Percentiles rank a stretch among this genome's conserved stretches.
phyloP scores from a whole-genome alignment of 2,888 invertebrate species.

The Microctonus brassicae region DNA sequence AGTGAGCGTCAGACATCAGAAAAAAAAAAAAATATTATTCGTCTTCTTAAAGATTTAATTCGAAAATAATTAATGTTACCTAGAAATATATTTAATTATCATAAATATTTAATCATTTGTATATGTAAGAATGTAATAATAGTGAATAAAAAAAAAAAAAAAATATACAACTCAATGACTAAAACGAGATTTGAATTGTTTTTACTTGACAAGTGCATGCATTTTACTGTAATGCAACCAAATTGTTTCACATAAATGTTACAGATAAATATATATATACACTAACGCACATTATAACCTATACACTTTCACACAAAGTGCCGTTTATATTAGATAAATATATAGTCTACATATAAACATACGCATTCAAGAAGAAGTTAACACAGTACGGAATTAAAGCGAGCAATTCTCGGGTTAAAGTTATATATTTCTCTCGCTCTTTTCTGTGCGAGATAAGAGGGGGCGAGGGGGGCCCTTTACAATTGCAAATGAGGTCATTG shows the following conservation, averaged over 20 bases:
- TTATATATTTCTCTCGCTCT: conserved; percentile 46
- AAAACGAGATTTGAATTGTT: too few species aligned
- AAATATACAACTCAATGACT: too few species aligned
- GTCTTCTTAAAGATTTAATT: neutral
- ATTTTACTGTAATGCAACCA: too few species aligned
- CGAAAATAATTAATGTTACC: neutral
- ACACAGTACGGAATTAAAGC: conserved; percentile 41
- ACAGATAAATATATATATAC: neutral
- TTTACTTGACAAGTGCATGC: too few species aligned
- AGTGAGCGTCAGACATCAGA: neutral
- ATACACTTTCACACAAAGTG: too few species aligned
- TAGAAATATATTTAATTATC: too few species aligned
- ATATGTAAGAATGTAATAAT: too few species aligned
- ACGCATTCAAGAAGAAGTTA: neutral
- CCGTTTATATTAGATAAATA: neutral
- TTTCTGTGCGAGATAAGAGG: neutral
- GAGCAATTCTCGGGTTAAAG: conserved; percentile 55
- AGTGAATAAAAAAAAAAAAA: too few species aligned
- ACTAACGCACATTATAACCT: too few species aligned
- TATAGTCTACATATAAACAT: conserved; percentile 1
- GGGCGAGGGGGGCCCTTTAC: conserved; percentile 27
- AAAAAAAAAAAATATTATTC: neutral
- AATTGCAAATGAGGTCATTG: conserved; percentile 38
- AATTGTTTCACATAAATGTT: too few species aligned
- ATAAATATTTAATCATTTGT: too few species aligned